These are phyloP conservation scores for Perithous albicinctus DNA, from an alignment of 2,888 invertebrate species.

Conservation along the genomic window DNA sequence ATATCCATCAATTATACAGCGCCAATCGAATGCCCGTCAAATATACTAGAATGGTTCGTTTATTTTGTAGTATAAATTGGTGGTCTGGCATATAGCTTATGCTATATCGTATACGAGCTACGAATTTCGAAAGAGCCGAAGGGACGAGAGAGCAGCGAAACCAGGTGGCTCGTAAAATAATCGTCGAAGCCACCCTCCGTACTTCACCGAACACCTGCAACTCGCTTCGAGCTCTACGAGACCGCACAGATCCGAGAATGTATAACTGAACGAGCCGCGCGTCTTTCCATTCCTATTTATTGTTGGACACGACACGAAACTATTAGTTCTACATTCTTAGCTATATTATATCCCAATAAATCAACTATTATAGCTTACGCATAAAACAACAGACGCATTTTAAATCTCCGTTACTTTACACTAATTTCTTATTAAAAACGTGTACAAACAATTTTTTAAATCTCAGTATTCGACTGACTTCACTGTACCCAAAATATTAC, in stretches of 20 bases:
- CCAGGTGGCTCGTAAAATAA: slow-evolving; percentile 79
- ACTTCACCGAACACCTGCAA: slow-evolving; percentile 75
- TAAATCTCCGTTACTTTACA: too few relatives aligned
- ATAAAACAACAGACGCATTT: not conserved
- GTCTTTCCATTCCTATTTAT: slow-evolving; percentile 25
- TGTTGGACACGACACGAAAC: not conserved
- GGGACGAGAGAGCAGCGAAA: slow-evolving; percentile 56
- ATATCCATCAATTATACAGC: slow-evolving; percentile 28
- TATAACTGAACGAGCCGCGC: slow-evolving; percentile 8
- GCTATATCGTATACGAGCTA: slow-evolving; percentile 10
- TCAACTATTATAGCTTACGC: not conserved
- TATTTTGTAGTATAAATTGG: slow-evolving; percentile 33
- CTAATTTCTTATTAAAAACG: too few relatives aligned
- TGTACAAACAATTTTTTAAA: too few relatives aligned
- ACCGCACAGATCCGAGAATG: slow-evolving; percentile 43
- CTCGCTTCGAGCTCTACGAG: slow-evolving; percentile 34
- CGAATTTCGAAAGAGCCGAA: slow-evolving; percentile 37
- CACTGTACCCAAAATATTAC: not conserved
- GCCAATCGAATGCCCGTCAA: slow-evolving; percentile 33
- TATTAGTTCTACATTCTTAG: not conserved
- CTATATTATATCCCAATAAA: slow-evolving; percentile 12
- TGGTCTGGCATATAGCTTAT: not conserved
- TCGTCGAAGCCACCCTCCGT: slow-evolving; percentile 71
- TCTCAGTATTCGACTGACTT: too few relatives aligned
- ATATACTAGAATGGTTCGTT: slow-evolving; percentile 39